Percentiles rank a stretch among this genome's conserved stretches.
Conservation (phyloP, 2,113 vertebrate genomes). For the Pterocles gutturalis region DNA sequence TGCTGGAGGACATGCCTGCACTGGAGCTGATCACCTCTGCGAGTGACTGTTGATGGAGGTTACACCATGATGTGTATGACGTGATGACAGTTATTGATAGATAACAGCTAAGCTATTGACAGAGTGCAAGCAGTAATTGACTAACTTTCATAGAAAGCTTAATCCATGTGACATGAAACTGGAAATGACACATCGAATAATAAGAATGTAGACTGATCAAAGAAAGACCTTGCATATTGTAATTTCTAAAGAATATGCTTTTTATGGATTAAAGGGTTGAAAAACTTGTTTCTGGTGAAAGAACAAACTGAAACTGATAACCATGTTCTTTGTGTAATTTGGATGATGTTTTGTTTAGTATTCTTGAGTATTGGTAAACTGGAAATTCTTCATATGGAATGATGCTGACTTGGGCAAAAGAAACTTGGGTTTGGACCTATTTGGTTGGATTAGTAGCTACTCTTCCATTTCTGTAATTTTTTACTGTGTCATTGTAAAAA, state of each 20-base stretch:
- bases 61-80: too few species aligned
- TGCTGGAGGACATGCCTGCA: too few species aligned
- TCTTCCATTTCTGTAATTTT: background rate
- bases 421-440: background rate
- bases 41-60: too few species aligned
- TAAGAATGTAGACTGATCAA: background rate
- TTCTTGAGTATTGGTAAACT: background rate
- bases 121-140: background rate
- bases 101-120: background rate
- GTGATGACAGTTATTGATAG: background rate
- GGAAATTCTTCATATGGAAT: background rate
- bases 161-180: background rate
- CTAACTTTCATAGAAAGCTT: background rate
- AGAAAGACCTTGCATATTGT: background rate
- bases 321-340: background rate
- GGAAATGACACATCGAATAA: background rate
- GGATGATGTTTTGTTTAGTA: background rate
- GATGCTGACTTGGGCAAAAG: background rate
- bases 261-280: background rate
- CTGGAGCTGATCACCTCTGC: too few species aligned
- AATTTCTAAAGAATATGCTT: background rate
- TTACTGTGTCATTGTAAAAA: background rate
- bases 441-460: background rate
- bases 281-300: background rate
- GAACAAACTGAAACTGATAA: background rate